Base-by-base conservation (phyloP, 2,113 vertebrate species). In the Reinhardtius hippoglossoides region DNA sequence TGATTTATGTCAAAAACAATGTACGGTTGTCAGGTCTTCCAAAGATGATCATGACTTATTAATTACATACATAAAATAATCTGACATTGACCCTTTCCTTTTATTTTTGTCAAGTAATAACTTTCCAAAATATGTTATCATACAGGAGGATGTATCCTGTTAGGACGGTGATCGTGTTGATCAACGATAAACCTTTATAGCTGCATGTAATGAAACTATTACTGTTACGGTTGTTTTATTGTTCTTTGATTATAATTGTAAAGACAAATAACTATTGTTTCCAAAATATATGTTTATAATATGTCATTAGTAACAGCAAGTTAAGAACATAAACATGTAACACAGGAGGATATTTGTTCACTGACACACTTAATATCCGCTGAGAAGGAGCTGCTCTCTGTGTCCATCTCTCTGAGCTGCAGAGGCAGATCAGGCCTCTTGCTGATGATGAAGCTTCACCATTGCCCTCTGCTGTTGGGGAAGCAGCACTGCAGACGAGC, bases 381-480 rank as follows among this genome's bases (percentile, higher is more conserved):
- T 61, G 61, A 24, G 66, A 60, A 6, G 42, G 8, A 4, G 24
- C 13, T 20, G 37, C 59, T 50, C 3, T 57, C 14, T 71, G 10
- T n/a, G 9, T 44, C 52, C 1, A 3, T 6, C 52, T 67, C 15
- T 70, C 40, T 72, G 15, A 64, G 40, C 56, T 62, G 67, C 70
- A 75, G 58, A 23, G 9, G 23, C 40, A 13, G 15, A 26, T 55
- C 20, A 57, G 18, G 3, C 21, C 20, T 16, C 40, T 1, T n/a
- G 56, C 31, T 65, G 46, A 52, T 57, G 56, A 10, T 69, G 18
- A 85, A 88, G 89, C 87, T 84, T 92, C 92, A 90, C 89, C 71
- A 92, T 70, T 92, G 92, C 91, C 92, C 92, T 93, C 94, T 95
- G 80, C 84, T 92, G 94, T 50, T 48, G n/a, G 55, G 48, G 23